Conservation (phyloP, 2,888 invertebrate genomes). For the Drosophila birchii region DNA sequence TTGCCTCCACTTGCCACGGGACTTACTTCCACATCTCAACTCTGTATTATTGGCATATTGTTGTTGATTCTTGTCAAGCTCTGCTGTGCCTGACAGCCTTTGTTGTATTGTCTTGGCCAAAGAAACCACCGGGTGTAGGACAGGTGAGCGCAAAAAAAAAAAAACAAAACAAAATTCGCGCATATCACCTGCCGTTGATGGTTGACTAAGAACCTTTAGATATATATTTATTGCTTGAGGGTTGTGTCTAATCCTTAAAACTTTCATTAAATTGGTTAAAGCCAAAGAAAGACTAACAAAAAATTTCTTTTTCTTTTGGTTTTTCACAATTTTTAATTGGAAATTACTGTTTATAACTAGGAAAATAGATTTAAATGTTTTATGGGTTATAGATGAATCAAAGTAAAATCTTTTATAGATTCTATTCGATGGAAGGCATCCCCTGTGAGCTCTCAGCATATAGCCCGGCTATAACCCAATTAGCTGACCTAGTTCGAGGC, state of each 20-base stretch:
- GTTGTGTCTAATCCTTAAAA: neutral
- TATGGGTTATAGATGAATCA: neutral
- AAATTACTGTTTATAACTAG: neutral
- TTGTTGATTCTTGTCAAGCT: conserved; percentile 37
- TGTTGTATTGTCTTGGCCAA: conserved; percentile 21
- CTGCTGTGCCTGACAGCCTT: conserved; percentile 36
- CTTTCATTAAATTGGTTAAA: neutral
- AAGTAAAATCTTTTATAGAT: neutral
- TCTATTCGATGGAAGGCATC: neutral
- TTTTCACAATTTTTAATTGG: neutral
- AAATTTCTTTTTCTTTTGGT: neutral
- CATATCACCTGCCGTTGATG: conserved; percentile 37
- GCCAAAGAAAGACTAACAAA: neutral
- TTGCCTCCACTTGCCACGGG: conserved; percentile 28
- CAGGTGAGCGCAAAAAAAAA: conserved; percentile 27
- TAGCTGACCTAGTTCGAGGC: conserved; percentile 38
- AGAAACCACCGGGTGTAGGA: conserved; percentile 7
- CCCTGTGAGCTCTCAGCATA: conserved; percentile 6
- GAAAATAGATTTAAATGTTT: neutral
- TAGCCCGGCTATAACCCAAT: conserved; percentile 32
- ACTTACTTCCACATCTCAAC: conserved; percentile 3
- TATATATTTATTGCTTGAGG: neutral
- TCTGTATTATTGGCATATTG: conserved; percentile 18
- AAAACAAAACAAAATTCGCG: conserved; percentile 30
- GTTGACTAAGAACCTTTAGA: conserved; percentile 16